These are phyloP conservation scores for Etheostoma cragini DNA, from an alignment of 2,113 vertebrate species.

Conservation along the genomic window DNA sequence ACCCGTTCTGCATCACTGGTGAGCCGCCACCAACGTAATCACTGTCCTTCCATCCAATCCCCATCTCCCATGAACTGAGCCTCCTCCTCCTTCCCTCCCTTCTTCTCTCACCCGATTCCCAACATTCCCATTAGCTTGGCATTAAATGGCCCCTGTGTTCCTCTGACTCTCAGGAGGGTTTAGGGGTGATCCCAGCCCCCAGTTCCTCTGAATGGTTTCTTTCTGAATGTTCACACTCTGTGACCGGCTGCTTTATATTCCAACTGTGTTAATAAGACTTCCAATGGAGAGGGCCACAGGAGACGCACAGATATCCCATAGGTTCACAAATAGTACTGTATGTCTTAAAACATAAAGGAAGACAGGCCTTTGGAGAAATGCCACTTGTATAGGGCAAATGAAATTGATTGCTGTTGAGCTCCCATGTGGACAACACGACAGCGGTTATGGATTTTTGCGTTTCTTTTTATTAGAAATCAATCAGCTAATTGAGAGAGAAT, in stretches of 20 bases:
- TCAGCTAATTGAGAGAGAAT: constrained; percentile 79
- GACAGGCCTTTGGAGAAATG: constrained; percentile 68
- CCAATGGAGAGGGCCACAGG: constrained; percentile 58
- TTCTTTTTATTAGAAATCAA: constrained; percentile 80
- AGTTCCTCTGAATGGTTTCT: constrained; percentile 74
- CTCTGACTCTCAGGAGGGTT: constrained; percentile 72
- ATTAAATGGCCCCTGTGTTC: constrained; percentile 80
- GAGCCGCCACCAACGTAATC: constrained; percentile 47
- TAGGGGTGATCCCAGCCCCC: constrained; percentile 63
- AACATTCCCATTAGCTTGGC: constrained; percentile 74
- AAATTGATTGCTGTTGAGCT: constrained; percentile 64
- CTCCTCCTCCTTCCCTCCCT: constrained; percentile 34
- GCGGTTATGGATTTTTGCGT: constrained; percentile 69
- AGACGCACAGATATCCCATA: constrained; percentile 62
- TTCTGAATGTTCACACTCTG: constrained; percentile 81
- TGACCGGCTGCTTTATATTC: constrained; percentile 79
- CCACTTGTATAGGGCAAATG: constrained; percentile 65
- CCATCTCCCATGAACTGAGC: constrained; percentile 14
- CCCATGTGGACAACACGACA: constrained; percentile 53
- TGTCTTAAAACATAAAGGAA: constrained; percentile 43
- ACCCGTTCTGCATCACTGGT: constrained; percentile 71
- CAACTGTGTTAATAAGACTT: constrained; percentile 74
- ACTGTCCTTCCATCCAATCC: constrained; percentile 46
- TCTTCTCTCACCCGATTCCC: constrained; percentile 56
- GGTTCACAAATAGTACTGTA: constrained; percentile 52